A percentile compares a stretch with the other conserved stretches of the same genome.
phyloP scores from a whole-genome alignment of 2,888 invertebrate species.

The Crocallis elinguaria region DNA sequence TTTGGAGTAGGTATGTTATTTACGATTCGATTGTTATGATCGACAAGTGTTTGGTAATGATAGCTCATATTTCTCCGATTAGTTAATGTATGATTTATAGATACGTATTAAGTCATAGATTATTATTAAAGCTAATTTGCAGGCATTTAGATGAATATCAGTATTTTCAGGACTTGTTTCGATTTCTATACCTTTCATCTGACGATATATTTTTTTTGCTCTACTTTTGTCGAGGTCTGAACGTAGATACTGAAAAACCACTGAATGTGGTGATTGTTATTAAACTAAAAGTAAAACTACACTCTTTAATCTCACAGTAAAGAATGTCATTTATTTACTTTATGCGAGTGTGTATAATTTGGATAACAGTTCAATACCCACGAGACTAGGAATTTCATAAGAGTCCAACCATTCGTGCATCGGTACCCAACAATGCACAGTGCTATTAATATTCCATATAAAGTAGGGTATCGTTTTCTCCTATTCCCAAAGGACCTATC shows the following conservation, averaged over 20 bases:
- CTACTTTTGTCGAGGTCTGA: too few relatives aligned
- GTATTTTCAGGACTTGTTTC: too few relatives aligned
- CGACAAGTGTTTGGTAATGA: constrained; percentile 25
- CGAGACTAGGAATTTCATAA: constrained; percentile 1
- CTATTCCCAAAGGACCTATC: constrained; percentile 56
- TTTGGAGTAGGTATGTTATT: constrained; percentile 36
- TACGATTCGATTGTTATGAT: constrained; percentile 27
- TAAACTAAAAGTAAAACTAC: too few relatives aligned
- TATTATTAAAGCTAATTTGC: too few relatives aligned
- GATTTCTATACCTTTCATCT: too few relatives aligned
- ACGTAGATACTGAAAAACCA: too few relatives aligned
- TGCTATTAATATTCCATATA: constrained; percentile 17
- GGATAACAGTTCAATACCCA: background rate
- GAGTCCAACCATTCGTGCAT: background rate
- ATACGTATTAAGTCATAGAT: too few relatives aligned
- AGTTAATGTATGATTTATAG: constrained; percentile 1
- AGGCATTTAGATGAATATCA: too few relatives aligned
- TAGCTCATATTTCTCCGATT: constrained; percentile 3
- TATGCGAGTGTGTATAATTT: background rate
- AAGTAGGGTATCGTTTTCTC: constrained; percentile 21
- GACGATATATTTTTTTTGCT: too few relatives aligned
- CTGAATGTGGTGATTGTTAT: too few relatives aligned
- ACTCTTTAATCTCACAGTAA: too few relatives aligned
- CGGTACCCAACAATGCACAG: constrained; percentile 6
- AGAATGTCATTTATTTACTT: background rate